Conservation (phyloP, 2,113 vertebrate species). For the Vicugna pacos region DNA sequence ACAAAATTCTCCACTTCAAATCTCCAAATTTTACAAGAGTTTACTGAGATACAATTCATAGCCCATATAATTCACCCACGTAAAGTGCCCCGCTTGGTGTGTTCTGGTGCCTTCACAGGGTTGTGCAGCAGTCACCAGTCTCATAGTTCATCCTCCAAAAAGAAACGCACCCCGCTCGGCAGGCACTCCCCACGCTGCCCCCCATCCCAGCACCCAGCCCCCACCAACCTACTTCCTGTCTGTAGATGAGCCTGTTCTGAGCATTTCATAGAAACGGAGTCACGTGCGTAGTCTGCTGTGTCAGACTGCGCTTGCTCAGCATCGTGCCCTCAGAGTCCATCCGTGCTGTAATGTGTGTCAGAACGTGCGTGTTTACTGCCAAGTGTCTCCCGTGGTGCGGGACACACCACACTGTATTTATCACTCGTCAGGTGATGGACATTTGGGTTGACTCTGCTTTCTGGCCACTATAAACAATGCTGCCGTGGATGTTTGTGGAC, state of each 20-base stretch:
- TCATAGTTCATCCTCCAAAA: not conserved
- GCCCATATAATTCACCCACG: not conserved
- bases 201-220: not conserved
- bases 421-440: not conserved
- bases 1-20: not conserved
- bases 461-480: not conserved
- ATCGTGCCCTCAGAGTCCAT: not conserved
- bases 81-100: too few relatives aligned
- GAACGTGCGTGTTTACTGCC: not conserved
- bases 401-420: not conserved
- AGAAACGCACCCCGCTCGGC: not conserved
- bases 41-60: not conserved
- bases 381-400: not conserved
- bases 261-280: not conserved
- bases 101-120: too few relatives aligned
- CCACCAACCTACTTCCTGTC: not conserved
- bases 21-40: not conserved
- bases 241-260: not conserved
- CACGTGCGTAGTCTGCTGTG: not conserved
- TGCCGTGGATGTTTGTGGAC: not conserved
- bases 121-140: not conserved
- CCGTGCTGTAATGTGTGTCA: not conserved
- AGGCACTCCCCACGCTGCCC: not conserved
- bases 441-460: not conserved
- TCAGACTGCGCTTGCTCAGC: not conserved